Evolutionary conservation across 2,888 invertebrate species (phyloP).

Genomic region (Acrobeloides nanus): DNA sequence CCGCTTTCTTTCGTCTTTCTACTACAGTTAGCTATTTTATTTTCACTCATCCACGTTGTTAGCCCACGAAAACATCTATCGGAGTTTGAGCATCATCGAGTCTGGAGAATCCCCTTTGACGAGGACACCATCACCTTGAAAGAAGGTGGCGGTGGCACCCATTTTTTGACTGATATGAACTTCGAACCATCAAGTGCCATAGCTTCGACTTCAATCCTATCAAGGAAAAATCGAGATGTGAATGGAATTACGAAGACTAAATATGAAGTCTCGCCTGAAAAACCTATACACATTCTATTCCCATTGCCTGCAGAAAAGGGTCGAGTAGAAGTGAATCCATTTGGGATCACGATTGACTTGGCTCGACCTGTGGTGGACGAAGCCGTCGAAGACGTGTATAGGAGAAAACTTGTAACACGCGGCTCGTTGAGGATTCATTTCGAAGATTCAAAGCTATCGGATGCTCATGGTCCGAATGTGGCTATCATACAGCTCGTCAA

Average conservation of each 20-base stretch:
- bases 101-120: too few species aligned
- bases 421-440: constrained; percentile 33
- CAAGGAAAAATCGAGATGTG: background rate
- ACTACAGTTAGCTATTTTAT: too few species aligned
- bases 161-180: too few species aligned
- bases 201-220: too few species aligned
- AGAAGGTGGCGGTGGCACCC: too few species aligned
- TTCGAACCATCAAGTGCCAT: too few species aligned
- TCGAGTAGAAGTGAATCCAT: constrained; percentile 39
- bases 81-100: too few species aligned
- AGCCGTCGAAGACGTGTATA: constrained; percentile 42
- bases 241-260: constrained; percentile 4
- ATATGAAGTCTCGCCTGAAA: constrained; percentile 13
- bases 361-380: constrained; percentile 41
- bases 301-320: constrained; percentile 32
- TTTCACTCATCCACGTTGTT: too few species aligned
- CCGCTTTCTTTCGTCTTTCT: too few species aligned
- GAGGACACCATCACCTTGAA: too few species aligned
- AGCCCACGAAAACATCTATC: too few species aligned
- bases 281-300: constrained; percentile 39
- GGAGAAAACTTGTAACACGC: constrained; percentile 25
- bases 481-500: constrained; percentile 40
- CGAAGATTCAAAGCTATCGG: constrained; percentile 39
- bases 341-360: constrained; percentile 38
- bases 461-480: constrained; percentile 50